Percentiles rank a stretch among this genome's conserved stretches.
Evolutionary conservation across 2,888 invertebrate species (phyloP).

Genomic region (Phortica magna): DNA sequence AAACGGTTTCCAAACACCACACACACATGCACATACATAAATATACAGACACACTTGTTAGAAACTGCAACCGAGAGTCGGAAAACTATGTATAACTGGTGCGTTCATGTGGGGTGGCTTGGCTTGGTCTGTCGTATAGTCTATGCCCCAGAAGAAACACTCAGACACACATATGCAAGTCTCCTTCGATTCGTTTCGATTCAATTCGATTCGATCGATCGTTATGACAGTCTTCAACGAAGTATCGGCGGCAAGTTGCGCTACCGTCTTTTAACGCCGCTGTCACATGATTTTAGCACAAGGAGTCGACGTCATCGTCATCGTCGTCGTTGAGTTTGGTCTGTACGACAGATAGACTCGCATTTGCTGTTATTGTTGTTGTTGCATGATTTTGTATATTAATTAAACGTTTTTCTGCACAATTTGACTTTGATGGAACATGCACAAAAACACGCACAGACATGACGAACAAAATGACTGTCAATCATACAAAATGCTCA

Average conservation of each 20-base stretch:
- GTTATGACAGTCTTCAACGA: not conserved
- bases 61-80: no score
- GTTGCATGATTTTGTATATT: conserved; percentile 28
- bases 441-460: conserved; percentile 7
- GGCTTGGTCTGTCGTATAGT: no score
- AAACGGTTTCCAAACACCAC: not conserved
- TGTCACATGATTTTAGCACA: conserved; percentile 19
- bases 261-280: not conserved
- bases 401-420: conserved; percentile 32
- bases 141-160: no score
- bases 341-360: not conserved
- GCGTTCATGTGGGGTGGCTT: no score
- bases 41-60: not conserved
- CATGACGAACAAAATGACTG: not conserved
- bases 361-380: not conserved
- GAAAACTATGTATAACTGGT: no score
- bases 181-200: no score
- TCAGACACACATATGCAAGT: no score
- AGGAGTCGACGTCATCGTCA: not conserved
- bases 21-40: not conserved
- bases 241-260: not conserved
- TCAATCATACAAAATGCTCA: conserved; percentile 9
- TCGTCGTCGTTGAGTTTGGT: not conserved
- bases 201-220: not conserved
- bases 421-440: conserved; percentile 35